Evolutionary conservation across 1,140 invertebrate species (phyloP), one percentile per base, ranked within the genome.

Genomic region (Camponotus pennsylvanicus): DNA sequence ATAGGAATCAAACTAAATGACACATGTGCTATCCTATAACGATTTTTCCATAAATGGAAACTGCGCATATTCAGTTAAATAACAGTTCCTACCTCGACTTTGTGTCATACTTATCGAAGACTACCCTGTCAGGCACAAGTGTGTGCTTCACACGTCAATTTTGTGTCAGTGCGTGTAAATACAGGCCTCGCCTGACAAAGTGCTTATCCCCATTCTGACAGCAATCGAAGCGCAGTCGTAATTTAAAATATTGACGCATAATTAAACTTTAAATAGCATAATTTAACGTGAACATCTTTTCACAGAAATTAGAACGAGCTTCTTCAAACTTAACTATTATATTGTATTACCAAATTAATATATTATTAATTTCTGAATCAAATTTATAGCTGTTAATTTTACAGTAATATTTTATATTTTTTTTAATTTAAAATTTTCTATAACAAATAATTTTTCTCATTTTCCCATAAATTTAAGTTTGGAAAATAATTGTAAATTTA

Each of bases 61-160:
- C 73, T 40, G 40, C 52, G 64, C 52, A 37, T 80, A 79, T 73
- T 86, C 37, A 27, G 27, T 27, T 27, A 27, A 64, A 59, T 66
- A 52, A 86, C 71, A 66, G 52, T 55, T 76, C 87, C 42, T 57
- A 61, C 49, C 40, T 77, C n/a, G 61, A 57, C 32, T 85, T 75
- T 55, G 40, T 52, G 83, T 85, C 64, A 67, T 73, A 37, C 37
- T 40, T 18, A 64, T 63, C 75, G 64, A 83, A 80, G 73, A 79
- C 79, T 59, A 86, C 78, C 71, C 77, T 90, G 92, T 91, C 92
- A 90, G 83, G 76, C 82, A 91, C 92, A 93, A 90, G 89, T 92
- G 93, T 79, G 69, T 88, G 83, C 86, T 95, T 95, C 93, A 92
- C 94, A 94, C 90, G 94, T 95, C 94, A 94, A 94, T 95, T 93